Evolutionary conservation across 1,140 invertebrate species (phyloP).

Genomic region (Portunus trituberculatus): DNA sequence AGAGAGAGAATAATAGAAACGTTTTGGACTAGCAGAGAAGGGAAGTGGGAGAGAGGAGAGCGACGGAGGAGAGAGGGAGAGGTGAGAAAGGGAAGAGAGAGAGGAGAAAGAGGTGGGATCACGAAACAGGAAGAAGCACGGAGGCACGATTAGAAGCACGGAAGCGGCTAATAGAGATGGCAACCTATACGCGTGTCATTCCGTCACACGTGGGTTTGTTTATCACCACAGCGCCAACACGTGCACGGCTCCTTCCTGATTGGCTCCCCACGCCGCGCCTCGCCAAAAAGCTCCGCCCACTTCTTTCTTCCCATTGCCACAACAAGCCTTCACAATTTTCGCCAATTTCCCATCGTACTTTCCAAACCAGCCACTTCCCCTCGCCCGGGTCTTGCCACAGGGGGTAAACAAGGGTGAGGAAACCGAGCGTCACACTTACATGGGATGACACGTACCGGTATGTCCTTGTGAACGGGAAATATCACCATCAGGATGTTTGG

Average conservation of each 20-base stretch:
- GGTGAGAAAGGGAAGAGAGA: neutral
- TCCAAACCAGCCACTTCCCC: neutral
- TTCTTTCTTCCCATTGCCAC: neutral
- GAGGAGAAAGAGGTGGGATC: neutral
- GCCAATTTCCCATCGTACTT: neutral
- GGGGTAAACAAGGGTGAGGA: neutral
- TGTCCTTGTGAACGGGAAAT: neutral
- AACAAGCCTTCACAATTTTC: neutral
- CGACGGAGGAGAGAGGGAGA: neutral
- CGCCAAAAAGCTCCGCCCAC: neutral
- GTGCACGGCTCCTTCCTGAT: neutral
- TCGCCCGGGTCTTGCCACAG: neutral
- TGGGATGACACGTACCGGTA: neutral
- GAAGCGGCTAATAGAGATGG: neutral
- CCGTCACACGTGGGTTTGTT: conserved; percentile 9
- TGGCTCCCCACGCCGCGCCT: neutral
- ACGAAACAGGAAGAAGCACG: neutral
- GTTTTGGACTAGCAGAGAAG: too few species aligned
- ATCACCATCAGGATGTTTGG: neutral
- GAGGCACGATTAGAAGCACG: neutral
- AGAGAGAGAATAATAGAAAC: too few species aligned
- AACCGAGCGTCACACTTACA: neutral
- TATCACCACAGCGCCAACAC: neutral
- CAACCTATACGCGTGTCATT: neutral
- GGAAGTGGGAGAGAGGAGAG: too few species aligned